phyloP scores from a whole-genome alignment of 1,140 invertebrate species.

The Proctacanthus coquilletti region DNA sequence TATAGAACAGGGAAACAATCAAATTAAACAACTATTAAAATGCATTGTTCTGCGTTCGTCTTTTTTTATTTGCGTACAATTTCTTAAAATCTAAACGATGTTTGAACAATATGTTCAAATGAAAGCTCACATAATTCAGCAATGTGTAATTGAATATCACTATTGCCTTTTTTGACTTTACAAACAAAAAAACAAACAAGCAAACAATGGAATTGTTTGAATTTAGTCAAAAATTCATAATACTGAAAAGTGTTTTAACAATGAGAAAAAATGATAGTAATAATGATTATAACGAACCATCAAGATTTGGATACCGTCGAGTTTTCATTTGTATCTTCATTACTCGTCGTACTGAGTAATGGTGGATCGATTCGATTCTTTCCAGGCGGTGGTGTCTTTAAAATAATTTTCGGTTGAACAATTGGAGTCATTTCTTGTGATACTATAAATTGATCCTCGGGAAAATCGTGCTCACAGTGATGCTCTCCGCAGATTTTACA shows the following conservation, averaged over 20 bases:
- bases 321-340: not conserved
- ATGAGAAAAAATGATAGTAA: not conserved
- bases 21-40: too few relatives aligned
- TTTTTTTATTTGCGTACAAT: too few relatives aligned
- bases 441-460: conserved; percentile 9
- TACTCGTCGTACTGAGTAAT: not conserved
- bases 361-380: not conserved
- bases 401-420: conserved; percentile 1
- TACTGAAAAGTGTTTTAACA: not conserved
- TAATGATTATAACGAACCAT: not conserved
- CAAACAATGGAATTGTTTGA: not conserved
- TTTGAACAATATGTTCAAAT: conserved; percentile 1
- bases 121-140: not conserved
- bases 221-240: not conserved
- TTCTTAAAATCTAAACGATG: too few relatives aligned
- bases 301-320: not conserved
- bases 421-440: not conserved
- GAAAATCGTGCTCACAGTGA: conserved; percentile 31
- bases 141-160: too few relatives aligned
- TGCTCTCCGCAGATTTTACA: conserved; percentile 39
- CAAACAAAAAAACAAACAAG: not conserved
- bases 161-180: too few relatives aligned
- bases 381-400: conserved; percentile 3
- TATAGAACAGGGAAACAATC: too few relatives aligned
- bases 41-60: too few relatives aligned